Evolutionary conservation across 2,888 invertebrate species (phyloP).

Genomic region (Ephialtes manifestator): DNA sequence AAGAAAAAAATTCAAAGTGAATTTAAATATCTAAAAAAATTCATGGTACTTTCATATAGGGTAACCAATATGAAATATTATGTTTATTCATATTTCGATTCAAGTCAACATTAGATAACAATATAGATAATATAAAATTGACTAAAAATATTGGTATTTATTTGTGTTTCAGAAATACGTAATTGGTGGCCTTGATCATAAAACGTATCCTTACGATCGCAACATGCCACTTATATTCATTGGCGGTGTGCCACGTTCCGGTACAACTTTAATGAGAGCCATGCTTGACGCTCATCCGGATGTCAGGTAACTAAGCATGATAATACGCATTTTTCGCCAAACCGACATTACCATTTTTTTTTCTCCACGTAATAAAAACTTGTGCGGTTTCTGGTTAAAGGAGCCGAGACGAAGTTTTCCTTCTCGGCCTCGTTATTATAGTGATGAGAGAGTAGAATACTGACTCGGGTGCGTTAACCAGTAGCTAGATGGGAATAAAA

Average conservation of each 20-base stretch:
- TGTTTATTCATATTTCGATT: too few relatives aligned
- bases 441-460: slow-evolving; percentile 30
- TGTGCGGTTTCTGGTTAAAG: neutral
- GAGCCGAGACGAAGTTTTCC: neutral
- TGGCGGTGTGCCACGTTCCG: slow-evolving; percentile 98
- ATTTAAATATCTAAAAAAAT: too few relatives aligned
- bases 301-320: slow-evolving; percentile 90
- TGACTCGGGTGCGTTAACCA: slow-evolving; percentile 9
- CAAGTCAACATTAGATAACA: too few relatives aligned
- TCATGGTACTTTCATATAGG: too few relatives aligned
- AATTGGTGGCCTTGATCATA: slow-evolving; percentile 88
- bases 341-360: neutral
- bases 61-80: too few relatives aligned
- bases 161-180: slow-evolving; percentile 88
- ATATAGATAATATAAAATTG: neutral
- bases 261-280: slow-evolving; percentile 98
- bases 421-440: neutral
- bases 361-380: neutral
- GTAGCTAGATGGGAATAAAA: slow-evolving; percentile 38
- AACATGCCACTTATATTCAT: slow-evolving; percentile 98
- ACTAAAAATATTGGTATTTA: neutral
- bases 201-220: slow-evolving; percentile 92
- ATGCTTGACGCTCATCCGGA: slow-evolving; percentile 99
- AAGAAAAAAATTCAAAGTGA: too few relatives aligned
- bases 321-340: neutral